Evolutionary conservation across 2,888 invertebrate species (phyloP).

Genomic region (Anorthoa munda): DNA sequence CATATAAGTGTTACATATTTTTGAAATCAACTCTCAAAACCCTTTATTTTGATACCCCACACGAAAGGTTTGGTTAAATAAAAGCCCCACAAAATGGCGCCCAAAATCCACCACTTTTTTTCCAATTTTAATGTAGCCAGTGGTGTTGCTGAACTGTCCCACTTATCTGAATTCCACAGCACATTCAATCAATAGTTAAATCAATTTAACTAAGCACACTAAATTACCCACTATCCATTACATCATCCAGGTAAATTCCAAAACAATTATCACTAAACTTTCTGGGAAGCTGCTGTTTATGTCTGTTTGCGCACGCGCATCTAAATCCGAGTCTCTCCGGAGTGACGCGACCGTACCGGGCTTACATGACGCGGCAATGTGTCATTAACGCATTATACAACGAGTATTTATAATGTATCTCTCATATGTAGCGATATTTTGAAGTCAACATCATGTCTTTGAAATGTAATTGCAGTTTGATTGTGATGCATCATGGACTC

Average conservation of each 20-base stretch:
- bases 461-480: constrained; percentile 5
- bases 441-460: constrained; percentile 15
- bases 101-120: too few relatives aligned
- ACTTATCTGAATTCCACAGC: too few relatives aligned
- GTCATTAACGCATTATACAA: constrained; percentile 54
- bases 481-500: constrained; percentile 19
- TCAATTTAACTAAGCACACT: too few relatives aligned
- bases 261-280: constrained; percentile 13
- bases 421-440: constrained; percentile 26
- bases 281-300: constrained; percentile 48
- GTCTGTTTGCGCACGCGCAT: constrained; percentile 43
- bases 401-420: constrained; percentile 53
- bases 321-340: constrained; percentile 36
- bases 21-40: too few relatives aligned
- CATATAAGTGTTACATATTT: too few relatives aligned
- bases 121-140: too few relatives aligned
- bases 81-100: too few relatives aligned
- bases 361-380: constrained; percentile 34
- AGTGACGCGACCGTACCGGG: constrained; percentile 35
- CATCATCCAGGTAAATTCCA: background rate
- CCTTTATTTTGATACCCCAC: too few relatives aligned
- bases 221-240: background rate
- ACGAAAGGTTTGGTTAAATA: too few relatives aligned
- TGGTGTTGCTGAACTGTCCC: too few relatives aligned
- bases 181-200: too few relatives aligned